phyloP scores from a whole-genome alignment of 2,888 invertebrate species.

The Phalangium opilio region DNA sequence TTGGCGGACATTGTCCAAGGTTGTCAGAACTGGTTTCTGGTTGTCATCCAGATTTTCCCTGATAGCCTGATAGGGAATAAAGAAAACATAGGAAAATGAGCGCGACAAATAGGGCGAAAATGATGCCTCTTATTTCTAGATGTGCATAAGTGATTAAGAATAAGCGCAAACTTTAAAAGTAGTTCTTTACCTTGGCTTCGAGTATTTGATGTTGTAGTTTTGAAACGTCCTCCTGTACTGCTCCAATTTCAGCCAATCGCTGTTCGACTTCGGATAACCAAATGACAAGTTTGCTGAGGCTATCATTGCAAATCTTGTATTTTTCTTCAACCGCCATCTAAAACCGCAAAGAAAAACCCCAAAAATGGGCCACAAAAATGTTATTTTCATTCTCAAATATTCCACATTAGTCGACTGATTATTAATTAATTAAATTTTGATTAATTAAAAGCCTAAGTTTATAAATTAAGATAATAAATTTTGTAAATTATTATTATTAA shows the following conservation, averaged over 20 bases:
- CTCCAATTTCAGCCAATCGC: constrained; percentile 65
- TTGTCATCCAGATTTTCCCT: constrained; percentile 79
- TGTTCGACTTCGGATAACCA: constrained; percentile 77
- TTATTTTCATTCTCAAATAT: no score
- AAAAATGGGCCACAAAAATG: no score
- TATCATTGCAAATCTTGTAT: constrained; percentile 78
- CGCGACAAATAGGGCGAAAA: no score
- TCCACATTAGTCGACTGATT: no score
- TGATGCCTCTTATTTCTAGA: no score
- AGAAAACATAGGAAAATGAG: neutral
- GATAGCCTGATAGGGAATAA: constrained; percentile 47
- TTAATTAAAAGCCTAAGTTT: no score
- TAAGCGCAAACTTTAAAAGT: constrained; percentile 3
- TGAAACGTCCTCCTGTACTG: constrained; percentile 70
- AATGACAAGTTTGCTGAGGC: constrained; percentile 61
- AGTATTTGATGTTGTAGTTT: constrained; percentile 77
- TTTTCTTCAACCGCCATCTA: constrained; percentile 92
- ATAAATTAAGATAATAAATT: no score
- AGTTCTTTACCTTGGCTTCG: constrained; percentile 52
- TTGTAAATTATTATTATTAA: no score
- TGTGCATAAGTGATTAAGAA: no score
- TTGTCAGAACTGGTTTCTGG: constrained; percentile 63
- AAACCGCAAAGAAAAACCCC: constrained; percentile 10
- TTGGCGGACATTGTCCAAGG: constrained; percentile 76
- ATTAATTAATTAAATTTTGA: no score